These are phyloP conservation scores for Anthoscopus minutus DNA, from an alignment of 2,113 vertebrate species.

Conservation along the genomic window DNA sequence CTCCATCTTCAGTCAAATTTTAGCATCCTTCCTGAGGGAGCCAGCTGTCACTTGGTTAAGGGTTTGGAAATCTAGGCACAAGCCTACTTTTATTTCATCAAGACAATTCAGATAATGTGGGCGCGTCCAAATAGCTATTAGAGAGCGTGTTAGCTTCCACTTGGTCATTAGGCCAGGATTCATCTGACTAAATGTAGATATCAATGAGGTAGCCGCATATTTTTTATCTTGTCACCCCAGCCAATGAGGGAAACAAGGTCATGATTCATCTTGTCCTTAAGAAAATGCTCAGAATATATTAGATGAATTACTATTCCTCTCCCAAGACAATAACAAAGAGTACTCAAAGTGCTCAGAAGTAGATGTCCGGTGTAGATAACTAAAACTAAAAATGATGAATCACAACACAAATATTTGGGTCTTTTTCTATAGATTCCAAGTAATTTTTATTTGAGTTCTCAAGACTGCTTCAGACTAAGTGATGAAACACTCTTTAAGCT, in stretches of 20 bases:
- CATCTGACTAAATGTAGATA: not conserved
- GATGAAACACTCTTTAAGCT: not conserved
- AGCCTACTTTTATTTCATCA: not conserved
- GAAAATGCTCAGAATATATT: not conserved
- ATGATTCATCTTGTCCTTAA: not conserved
- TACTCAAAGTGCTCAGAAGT: not conserved
- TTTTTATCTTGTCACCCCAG: not conserved
- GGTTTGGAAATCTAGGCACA: not conserved
- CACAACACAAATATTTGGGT: not conserved
- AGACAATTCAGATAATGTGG: not conserved
- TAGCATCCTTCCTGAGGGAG: conserved; percentile 38
- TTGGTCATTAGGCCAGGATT: not conserved
- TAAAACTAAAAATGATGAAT: not conserved
- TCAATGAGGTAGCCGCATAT: not conserved
- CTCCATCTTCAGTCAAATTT: conserved; percentile 37
- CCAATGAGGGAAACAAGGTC: not conserved
- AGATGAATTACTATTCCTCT: not conserved
- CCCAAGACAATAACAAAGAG: not conserved
- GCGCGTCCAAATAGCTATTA: not conserved
- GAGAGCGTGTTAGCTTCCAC: not conserved
- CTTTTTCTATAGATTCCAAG: not conserved
- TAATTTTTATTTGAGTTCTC: not conserved
- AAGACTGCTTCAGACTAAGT: not conserved
- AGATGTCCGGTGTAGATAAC: not conserved
- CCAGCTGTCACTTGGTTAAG: conserved; percentile 36